Evolutionary conservation across 1,140 invertebrate genomes (phyloP).

Genomic region (Drosophila kurseongensis): DNA sequence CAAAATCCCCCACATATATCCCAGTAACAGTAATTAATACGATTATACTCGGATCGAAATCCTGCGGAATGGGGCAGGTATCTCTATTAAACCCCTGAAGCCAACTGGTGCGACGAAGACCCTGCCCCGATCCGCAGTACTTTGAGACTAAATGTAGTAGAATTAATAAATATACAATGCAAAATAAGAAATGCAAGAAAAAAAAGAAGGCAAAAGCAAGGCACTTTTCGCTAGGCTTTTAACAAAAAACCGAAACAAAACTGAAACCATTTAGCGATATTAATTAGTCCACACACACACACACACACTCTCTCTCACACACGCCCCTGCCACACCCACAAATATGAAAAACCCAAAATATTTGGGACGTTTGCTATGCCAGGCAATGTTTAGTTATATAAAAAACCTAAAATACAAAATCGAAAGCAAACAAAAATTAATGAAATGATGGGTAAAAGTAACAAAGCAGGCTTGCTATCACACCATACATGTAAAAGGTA

Average conservation of each 20-base stretch:
- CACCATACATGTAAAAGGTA: constrained; percentile 80
- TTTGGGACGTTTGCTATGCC: constrained; percentile 48
- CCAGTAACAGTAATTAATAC: constrained; percentile 47
- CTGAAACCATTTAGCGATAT: constrained; percentile 41
- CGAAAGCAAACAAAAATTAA: constrained; percentile 27
- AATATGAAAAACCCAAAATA: constrained; percentile 1
- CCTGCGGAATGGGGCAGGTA: constrained; percentile 10
- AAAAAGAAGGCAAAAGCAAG: constrained; percentile 34
- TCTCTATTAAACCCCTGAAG: not conserved
- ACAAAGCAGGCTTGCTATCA: constrained; percentile 74
- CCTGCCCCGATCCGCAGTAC: constrained; percentile 7
- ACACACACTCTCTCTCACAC: constrained; percentile 15
- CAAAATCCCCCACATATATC: constrained; percentile 21
- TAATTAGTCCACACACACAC: constrained; percentile 31
- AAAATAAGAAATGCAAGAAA: constrained; percentile 13
- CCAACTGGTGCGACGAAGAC: not conserved
- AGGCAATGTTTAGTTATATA: constrained; percentile 73
- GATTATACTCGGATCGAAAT: constrained; percentile 39
- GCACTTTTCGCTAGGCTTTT: constrained; percentile 52
- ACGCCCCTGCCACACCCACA: constrained; percentile 27
- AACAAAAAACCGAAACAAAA: constrained; percentile 43
- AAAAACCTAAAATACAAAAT: constrained; percentile 17
- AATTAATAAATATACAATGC: constrained; percentile 43
- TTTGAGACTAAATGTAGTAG: constrained; percentile 47
- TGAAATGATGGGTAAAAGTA: constrained; percentile 35